Evolutionary conservation across 2,888 invertebrate genomes (phyloP).

Genomic region (Bimastos eiseni): DNA sequence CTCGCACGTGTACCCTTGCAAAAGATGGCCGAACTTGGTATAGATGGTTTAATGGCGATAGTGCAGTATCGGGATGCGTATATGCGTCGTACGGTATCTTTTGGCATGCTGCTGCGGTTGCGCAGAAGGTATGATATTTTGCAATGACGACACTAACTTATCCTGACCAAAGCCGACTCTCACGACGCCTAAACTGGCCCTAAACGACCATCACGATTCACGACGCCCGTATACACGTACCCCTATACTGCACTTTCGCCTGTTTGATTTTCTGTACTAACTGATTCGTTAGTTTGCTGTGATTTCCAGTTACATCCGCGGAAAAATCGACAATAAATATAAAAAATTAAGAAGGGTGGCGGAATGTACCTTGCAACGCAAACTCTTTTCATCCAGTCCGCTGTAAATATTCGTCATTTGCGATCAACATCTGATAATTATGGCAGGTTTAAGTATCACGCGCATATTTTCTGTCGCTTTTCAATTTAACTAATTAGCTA

Average conservation of each 20-base stretch:
- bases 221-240: no score
- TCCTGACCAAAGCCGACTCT: no score
- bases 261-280: background rate
- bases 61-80: no score
- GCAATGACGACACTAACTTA: no score
- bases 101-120: no score
- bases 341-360: background rate
- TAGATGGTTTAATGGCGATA: no score
- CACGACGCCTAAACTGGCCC: no score
- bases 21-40: no score
- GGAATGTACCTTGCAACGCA: background rate
- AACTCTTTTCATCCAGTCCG: background rate
- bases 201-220: no score
- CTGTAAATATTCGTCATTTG: background rate
- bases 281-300: background rate
- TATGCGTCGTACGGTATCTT: no score
- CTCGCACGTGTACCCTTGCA: background rate
- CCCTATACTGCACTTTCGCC: background rate
- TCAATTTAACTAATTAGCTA: background rate
- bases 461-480: background rate
- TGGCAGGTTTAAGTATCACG: background rate
- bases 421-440: constrained; percentile 13
- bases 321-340: background rate
- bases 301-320: background rate
- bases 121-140: no score